phyloP scores from a whole-genome alignment of 2,797 vertebrate genomes.

The Tauraco hartlaubi region DNA sequence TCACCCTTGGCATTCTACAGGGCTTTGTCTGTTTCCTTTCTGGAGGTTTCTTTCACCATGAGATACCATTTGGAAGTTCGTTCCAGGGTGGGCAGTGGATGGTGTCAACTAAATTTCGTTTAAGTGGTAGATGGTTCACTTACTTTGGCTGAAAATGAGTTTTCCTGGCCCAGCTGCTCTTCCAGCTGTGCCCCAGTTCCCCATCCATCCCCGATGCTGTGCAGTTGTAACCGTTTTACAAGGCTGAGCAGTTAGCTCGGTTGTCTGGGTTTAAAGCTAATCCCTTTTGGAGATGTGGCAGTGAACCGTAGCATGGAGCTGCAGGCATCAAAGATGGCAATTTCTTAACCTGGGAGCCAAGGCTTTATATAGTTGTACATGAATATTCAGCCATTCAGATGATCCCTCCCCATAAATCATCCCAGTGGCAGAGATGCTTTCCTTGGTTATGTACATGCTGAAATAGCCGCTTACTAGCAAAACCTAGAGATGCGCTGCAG shows the following conservation, averaged over 20 bases:
- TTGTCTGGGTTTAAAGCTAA: background rate
- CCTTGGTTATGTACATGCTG: fast-evolving
- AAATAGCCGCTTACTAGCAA: background rate
- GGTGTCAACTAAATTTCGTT: background rate
- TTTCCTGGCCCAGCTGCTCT: background rate
- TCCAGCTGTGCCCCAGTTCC: background rate
- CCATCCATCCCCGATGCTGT: background rate
- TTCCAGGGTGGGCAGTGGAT: background rate
- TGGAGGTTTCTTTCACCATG: background rate
- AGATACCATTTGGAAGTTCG: background rate
- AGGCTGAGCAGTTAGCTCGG: background rate
- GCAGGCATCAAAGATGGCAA: background rate
- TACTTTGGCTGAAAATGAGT: background rate
- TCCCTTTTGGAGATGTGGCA: background rate
- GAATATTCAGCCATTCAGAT: background rate
- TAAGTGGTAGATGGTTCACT: background rate
- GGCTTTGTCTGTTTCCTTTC: background rate
- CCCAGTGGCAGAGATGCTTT: background rate
- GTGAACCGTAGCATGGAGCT: background rate
- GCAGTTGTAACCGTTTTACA: background rate
- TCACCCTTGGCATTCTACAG: background rate
- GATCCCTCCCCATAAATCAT: background rate
- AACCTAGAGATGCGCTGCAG: background rate
- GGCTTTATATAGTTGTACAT: fast-evolving
- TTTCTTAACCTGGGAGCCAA: background rate